phyloP scores from a whole-genome alignment of 2,888 invertebrate species.

The Chymomyza procnemis region DNA sequence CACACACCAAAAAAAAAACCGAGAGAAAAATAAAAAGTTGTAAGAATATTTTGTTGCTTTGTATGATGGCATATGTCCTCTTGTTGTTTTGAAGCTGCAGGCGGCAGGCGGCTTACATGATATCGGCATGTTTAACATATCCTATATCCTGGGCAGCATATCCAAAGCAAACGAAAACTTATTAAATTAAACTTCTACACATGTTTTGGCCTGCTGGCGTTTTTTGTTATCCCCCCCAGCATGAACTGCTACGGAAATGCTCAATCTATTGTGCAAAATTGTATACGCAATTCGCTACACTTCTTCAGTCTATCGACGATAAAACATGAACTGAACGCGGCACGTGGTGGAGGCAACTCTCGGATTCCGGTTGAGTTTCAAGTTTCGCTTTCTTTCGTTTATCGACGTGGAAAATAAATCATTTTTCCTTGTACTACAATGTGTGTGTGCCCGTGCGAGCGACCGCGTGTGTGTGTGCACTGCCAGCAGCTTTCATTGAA shows the following conservation, averaged over 20 bases:
- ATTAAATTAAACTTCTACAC: conserved; percentile 72
- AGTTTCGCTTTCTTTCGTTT: conserved; percentile 66
- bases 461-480: conserved; percentile 13
- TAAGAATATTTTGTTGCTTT: conserved; percentile 14
- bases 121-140: conserved; percentile 66
- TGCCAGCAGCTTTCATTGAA: conserved; percentile 57
- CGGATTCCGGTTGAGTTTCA: conserved; percentile 40
- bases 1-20: conserved; percentile 20
- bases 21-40: conserved; percentile 40
- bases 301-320: conserved; percentile 10
- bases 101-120: conserved; percentile 34
- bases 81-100: conserved; percentile 33
- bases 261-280: conserved; percentile 71
- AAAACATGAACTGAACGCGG: neutral
- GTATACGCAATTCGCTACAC: conserved; percentile 56
- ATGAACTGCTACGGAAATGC: conserved; percentile 52
- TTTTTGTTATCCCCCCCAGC: neutral
- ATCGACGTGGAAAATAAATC: conserved; percentile 69
- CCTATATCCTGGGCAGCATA: conserved; percentile 28
- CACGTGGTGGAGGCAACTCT: neutral
- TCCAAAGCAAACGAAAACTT: conserved; percentile 46
- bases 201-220: conserved; percentile 47
- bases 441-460: neutral
- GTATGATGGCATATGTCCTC: neutral
- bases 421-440: conserved; percentile 36